A percentile compares a stretch with the other conserved stretches of the same genome.
phyloP scores from a whole-genome alignment of 1,140 invertebrate genomes.

The Trigoniulus corallinus region DNA sequence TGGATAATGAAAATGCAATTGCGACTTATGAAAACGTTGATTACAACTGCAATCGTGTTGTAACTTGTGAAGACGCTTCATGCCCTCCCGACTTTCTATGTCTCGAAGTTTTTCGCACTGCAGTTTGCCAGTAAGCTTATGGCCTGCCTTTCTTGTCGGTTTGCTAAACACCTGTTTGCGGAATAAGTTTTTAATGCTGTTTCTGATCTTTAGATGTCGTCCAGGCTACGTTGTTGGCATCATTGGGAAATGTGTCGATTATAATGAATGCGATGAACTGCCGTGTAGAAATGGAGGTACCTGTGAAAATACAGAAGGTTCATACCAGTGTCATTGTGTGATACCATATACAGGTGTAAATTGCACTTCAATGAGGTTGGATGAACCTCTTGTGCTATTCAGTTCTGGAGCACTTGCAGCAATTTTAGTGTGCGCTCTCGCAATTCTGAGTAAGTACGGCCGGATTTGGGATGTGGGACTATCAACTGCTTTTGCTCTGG shows the following conservation, averaged over 20 bases:
- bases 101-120: background rate
- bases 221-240: background rate
- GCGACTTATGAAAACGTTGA: background rate
- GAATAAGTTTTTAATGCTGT: background rate
- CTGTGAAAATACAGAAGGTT: slow-evolving; percentile 77
- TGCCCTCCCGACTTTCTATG: background rate
- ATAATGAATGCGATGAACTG: slow-evolving; percentile 13
- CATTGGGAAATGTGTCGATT: background rate
- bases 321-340: slow-evolving; percentile 66
- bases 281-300: slow-evolving; percentile 66
- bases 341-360: slow-evolving; percentile 83
- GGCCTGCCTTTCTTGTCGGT: background rate
- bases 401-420: slow-evolving; percentile 7
- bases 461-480: background rate
- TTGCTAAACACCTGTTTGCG: background rate
- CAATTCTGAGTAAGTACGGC: slow-evolving; percentile 1
- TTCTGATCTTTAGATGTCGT: slow-evolving; percentile 3
- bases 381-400: background rate
- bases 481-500: background rate
- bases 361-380: slow-evolving; percentile 28
- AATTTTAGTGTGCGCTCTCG: slow-evolving; percentile 4
- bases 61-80: background rate
- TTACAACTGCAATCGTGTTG: background rate
- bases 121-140: background rate
- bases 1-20: background rate